Evolutionary conservation across 2,888 invertebrate species (phyloP).

Genomic region (Auanema sp.): DNA sequence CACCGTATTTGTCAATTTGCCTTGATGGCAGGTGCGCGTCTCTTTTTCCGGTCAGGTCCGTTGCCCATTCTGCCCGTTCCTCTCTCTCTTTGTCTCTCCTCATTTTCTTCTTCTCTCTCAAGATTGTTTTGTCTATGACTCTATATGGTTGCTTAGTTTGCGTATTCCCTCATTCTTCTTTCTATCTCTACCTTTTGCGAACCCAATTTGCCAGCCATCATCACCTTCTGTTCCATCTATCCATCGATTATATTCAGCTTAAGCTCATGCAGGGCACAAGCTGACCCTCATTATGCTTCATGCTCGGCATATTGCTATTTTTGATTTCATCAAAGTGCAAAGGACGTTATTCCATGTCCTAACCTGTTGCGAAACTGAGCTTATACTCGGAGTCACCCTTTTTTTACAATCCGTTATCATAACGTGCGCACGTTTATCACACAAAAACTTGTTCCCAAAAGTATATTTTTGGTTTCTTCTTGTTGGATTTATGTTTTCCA

Average conservation of each 20-base stretch:
- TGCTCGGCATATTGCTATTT: neutral
- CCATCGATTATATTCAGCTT: neutral
- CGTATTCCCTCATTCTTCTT: conserved; percentile 3
- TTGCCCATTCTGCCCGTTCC: neutral
- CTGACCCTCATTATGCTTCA: neutral
- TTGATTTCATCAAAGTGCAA: too few relatives aligned
- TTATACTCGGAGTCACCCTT: neutral
- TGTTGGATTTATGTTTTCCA: neutral
- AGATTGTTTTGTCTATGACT: neutral
- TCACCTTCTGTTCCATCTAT: conserved; percentile 2
- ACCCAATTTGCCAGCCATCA: neutral
- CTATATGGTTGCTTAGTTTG: neutral
- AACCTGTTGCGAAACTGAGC: too few relatives aligned
- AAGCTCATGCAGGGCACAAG: neutral
- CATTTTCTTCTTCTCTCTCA: neutral
- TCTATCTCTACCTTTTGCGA: conserved; percentile 8
- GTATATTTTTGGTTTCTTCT: neutral
- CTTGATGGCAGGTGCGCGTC: neutral
- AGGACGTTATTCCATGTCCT: too few relatives aligned
- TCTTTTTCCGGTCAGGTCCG: neutral
- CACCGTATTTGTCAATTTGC: too few relatives aligned
- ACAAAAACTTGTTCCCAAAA: neutral
- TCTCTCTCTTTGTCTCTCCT: conserved; percentile 10
- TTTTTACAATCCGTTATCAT: neutral
- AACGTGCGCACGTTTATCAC: conserved; percentile 2